Percentiles rank a stretch among this genome's conserved stretches.
phyloP scores from a whole-genome alignment of 2,113 vertebrate species.

The Colossoma macropomum region DNA sequence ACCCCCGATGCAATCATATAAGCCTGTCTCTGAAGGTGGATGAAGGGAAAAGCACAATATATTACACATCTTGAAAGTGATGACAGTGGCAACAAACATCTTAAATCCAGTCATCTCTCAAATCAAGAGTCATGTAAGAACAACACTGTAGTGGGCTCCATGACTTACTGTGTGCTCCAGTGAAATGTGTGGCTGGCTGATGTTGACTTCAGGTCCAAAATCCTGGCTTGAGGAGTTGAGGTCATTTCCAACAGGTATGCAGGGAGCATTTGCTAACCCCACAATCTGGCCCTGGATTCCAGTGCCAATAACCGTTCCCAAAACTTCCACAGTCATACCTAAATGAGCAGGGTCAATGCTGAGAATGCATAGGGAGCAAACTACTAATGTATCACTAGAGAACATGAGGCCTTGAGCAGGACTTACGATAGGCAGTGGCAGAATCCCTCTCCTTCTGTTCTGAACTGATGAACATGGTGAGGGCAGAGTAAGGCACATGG shows the following conservation, averaged over 20 bases:
- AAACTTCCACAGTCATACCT: slow-evolving; percentile 96
- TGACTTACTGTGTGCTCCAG: slow-evolving; percentile 82
- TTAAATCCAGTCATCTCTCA: background rate
- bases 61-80: background rate
- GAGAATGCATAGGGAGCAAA: background rate
- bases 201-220: slow-evolving; percentile 68
- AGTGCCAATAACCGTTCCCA: slow-evolving; percentile 90
- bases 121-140: background rate
- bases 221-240: slow-evolving; percentile 58
- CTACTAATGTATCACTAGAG: background rate
- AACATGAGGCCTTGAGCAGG: background rate
- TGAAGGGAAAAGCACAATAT: background rate
- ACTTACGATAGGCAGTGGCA: slow-evolving; percentile 93
- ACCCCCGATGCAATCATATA: slow-evolving; percentile 90
- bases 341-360: background rate
- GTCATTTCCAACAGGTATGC: slow-evolving; percentile 64
- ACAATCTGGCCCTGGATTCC: slow-evolving; percentile 96
- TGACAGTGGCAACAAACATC: background rate
- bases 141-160: background rate
- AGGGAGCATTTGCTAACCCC: slow-evolving; percentile 79
- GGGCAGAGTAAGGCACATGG: slow-evolving; percentile 95
- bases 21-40: slow-evolving; percentile 78
- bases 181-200: slow-evolving; percentile 59
- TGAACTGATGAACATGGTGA: slow-evolving; percentile 97
- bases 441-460: slow-evolving; percentile 96